phyloP scores from a whole-genome alignment of 30 jellyfish, hydroid and myxozoan species.

The Hydra vulgaris region DNA sequence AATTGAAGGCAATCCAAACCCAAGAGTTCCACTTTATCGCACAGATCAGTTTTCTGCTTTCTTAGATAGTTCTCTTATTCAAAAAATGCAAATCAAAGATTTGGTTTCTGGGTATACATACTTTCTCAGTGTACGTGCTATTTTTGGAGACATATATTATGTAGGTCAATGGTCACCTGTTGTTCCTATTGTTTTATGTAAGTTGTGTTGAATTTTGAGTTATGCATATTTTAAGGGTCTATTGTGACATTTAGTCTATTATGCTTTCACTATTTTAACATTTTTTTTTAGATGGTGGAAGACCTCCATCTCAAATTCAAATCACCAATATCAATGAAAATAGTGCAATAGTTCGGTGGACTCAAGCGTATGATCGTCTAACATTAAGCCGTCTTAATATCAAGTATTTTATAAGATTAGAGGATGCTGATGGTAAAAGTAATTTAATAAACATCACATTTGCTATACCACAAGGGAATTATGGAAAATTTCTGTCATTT shows the following conservation, averaged over 20 bases:
- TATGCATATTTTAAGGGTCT: too few relatives aligned
- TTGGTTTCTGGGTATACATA: neutral
- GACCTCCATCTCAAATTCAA: neutral
- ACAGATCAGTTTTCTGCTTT: neutral
- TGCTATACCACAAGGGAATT: neutral
- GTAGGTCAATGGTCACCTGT: neutral
- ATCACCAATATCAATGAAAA: neutral
- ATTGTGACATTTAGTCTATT: too few relatives aligned
- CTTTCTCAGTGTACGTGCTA: neutral
- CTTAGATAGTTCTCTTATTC: neutral
- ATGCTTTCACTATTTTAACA: neutral
- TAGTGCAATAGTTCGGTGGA: neutral
- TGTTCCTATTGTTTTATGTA: neutral
- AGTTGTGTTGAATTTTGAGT: neutral
- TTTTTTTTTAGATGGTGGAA: neutral
- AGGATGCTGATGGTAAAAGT: neutral
- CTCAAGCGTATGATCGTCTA: neutral
- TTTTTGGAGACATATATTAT: neutral
- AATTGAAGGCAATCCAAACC: neutral
- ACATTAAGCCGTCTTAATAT: neutral
- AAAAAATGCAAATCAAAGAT: neutral
- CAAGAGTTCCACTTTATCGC: neutral
- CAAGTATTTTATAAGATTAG: neutral
- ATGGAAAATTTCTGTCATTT: neutral
- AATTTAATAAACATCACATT: neutral